These are phyloP conservation scores for Sinocyclocheilus anshuiensis DNA, from an alignment of 2,113 vertebrate genomes.

Conservation along the genomic window DNA sequence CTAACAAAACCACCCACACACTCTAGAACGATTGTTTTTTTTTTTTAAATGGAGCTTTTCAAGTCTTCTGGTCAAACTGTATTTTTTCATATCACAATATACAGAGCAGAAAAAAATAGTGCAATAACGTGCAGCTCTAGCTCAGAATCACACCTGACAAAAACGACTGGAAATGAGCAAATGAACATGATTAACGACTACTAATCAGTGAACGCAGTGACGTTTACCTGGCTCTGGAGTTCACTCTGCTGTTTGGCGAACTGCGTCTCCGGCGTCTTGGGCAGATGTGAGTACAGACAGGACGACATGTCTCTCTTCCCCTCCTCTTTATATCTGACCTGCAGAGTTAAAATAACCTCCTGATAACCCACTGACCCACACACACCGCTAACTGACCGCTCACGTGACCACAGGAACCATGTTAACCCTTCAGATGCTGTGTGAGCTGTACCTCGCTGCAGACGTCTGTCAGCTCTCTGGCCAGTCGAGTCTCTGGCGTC, in stretches of 20 bases:
- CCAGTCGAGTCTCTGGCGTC: background rate
- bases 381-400: background rate
- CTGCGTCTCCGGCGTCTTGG: slow-evolving; percentile 62
- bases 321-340: slow-evolving; percentile 69
- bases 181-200: too few species aligned
- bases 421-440: background rate
- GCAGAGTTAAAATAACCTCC: slow-evolving; percentile 23
- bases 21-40: too few species aligned
- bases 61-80: too few species aligned
- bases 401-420: background rate
- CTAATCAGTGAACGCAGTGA: background rate
- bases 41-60: too few species aligned
- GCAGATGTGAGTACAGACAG: slow-evolving; percentile 62
- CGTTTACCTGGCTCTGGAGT: slow-evolving; percentile 68
- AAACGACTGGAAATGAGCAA: too few species aligned
- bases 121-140: too few species aligned
- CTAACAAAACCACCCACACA: too few species aligned
- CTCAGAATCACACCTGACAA: too few species aligned
- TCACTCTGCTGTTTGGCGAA: slow-evolving; percentile 65
- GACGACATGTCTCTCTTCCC: slow-evolving; percentile 44
- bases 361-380: background rate
- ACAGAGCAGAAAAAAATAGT: too few species aligned
- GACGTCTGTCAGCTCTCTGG: background rate
- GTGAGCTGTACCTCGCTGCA: background rate
- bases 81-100: too few species aligned